A percentile compares a stretch with the other conserved stretches of the same genome.
Conservation (phyloP, 2,888 invertebrate genomes). For the Yponomeuta cagnagella region DNA sequence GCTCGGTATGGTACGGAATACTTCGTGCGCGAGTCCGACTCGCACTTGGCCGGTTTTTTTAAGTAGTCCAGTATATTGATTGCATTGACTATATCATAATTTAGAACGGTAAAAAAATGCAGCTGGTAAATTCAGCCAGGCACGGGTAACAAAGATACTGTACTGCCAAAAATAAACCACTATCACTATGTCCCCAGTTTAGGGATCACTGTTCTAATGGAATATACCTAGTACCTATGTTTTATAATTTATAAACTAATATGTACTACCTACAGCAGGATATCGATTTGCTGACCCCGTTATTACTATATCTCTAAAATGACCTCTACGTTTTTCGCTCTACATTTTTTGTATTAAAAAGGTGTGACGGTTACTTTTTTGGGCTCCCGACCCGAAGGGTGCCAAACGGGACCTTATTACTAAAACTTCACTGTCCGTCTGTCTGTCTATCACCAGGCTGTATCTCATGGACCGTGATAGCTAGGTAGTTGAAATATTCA, state of each 20-base stretch:
- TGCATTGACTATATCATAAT: too few relatives aligned
- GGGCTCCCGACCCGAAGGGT: too few relatives aligned
- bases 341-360: slow-evolving; percentile 3
- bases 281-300: slow-evolving; percentile 1
- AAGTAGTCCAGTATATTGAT: too few relatives aligned
- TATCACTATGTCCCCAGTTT: neutral
- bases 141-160: neutral
- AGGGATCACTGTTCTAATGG: neutral
- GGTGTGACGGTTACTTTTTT: neutral
- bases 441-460: too few relatives aligned
- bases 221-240: neutral
- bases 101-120: neutral
- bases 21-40: too few relatives aligned
- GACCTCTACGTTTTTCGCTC: neutral
- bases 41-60: too few relatives aligned
- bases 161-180: neutral
- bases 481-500: too few relatives aligned
- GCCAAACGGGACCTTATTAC: too few relatives aligned
- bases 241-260: neutral
- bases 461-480: too few relatives aligned
- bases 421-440: too few relatives aligned
- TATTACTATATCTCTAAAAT: neutral
- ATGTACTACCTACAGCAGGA: neutral
- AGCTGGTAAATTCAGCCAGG: neutral
- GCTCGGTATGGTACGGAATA: too few relatives aligned